Evolutionary conservation across 2,113 vertebrate genomes (phyloP), one percentile per base, ranked within the genome.

Genomic region (Gracilinanus agilis): DNA sequence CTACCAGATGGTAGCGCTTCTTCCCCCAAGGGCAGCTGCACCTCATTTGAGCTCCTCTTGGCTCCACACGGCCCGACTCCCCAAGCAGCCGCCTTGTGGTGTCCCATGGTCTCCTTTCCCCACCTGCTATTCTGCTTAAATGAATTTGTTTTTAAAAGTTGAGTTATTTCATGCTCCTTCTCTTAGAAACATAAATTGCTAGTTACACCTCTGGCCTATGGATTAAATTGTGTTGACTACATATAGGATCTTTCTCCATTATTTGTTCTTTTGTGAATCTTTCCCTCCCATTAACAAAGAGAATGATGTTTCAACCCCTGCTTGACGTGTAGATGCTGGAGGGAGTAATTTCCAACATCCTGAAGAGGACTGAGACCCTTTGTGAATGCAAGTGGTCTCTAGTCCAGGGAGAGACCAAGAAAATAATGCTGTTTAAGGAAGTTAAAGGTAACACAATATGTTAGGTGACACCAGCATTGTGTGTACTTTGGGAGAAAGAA

Each of bases 271-370:
- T 91, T 96, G 94, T 92, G 53, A 95, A 98, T 94, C 88, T 97
- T 95, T 97, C 96, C 92, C 55, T 93, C 96, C 96, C 75, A 96
- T 90, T 95, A 96, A 97, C 91, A 98, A 98, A 97, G 93, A 92
- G 97, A 98, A 92, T 91, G 92, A 91, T 96, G 95, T 94, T 94
- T 97, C 97, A 95, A 95, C 97, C 96, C 83, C 89, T 75, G 90
- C 49, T 95, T 98, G 95, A 94, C 93, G 98, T 56, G 96, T 94
- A 97, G 95, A 96, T 94, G 83, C 96, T 91, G 94, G 95, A 98
- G 93, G 97, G 97, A 98, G 96, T 95, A 98, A 95, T 89, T 90
- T 94, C 88, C 91, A 96, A 92, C 0, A 93, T 92, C 96, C 96
- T 97, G 97, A 97, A 95, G 92, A 94, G 44, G 0, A 55, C 93